Conservation (phyloP, 2,888 invertebrate genomes). For the Drosophila seclusa region DNA sequence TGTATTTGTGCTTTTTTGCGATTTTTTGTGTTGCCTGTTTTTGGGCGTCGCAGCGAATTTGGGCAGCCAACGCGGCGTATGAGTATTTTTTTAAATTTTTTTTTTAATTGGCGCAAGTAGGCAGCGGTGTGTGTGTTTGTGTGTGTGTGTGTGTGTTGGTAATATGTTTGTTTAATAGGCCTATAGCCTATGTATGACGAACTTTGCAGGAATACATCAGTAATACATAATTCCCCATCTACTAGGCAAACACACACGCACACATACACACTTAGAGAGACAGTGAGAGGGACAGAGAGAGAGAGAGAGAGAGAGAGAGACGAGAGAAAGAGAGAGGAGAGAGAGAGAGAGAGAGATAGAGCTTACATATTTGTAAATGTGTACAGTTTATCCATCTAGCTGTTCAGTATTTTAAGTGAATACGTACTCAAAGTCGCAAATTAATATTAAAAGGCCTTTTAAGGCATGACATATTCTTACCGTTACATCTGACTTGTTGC, state of each 20-base stretch:
- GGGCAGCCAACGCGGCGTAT: constrained; percentile 54
- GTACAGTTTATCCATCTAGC: constrained; percentile 3
- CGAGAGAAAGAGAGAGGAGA: no score
- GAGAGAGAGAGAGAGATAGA: no score
- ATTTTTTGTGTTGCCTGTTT: constrained; percentile 60
- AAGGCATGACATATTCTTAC: not conserved
- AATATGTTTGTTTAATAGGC: constrained; percentile 79
- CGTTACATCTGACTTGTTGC: constrained; percentile 8
- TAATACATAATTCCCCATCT: constrained; percentile 43
- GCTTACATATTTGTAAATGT: not conserved
- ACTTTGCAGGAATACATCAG: constrained; percentile 47
- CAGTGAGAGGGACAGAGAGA: not conserved
- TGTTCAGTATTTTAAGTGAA: not conserved
- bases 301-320: not conserved
- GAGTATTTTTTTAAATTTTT: constrained; percentile 24
- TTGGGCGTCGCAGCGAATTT: constrained; percentile 63
- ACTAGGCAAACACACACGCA: constrained; percentile 2
- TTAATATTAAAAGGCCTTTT: not conserved
- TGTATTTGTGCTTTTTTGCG: constrained; percentile 8
- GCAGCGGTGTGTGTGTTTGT: constrained; percentile 1
- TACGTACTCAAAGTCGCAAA: not conserved
- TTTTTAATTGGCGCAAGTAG: constrained; percentile 14
- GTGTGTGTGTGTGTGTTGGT: constrained; percentile 45
- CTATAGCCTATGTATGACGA: constrained; percentile 57
- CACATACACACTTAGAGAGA: no score